Base-by-base conservation (phyloP, 2,113 vertebrate species). In the Melanotaenia duboulayi region DNA sequence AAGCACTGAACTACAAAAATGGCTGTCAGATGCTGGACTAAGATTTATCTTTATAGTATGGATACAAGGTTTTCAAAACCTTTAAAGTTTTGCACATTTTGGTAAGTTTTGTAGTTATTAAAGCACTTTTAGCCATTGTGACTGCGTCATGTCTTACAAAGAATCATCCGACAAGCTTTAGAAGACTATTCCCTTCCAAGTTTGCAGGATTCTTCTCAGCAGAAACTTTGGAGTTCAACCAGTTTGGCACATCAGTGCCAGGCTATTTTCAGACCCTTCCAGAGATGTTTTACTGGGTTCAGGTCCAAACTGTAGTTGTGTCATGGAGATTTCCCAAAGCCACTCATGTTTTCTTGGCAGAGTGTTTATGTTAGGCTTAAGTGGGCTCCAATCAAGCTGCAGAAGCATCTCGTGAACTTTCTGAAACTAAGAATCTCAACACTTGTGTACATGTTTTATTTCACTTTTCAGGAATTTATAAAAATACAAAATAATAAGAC, bases 211-310 rank as follows among this genome's bases (percentile, higher is more conserved):
- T 49, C 23, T n/a, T 49, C 42, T 64, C 20, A 25, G 42, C 24
- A 64, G 44, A 20, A 49, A 35, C 10, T 20, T 35, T 49, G 7
- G 32, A n/a, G 61, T 46, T 49, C 19, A 12, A 28, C 19, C 44
- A 49, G 61, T 5, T 49, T 49, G 19, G 19, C 17, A 16, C 44
- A 24, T 60, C 58, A 60, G 6, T 44, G 59, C 59, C 44, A 19
- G 8, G 44, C 25, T 64, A 49, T 32, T 49, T 63, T 64, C 19
- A 32, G 44, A 25, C n/a, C 44, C 25, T 25, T 64, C 61, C 13
- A 35, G 25, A 35, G 25, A 64, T 32, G 61, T 19, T 49, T 19
- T 49, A 48, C 24, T 20, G 44, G 19, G 44, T 64, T 25, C 22
- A 19, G 49, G 35, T 52, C 49, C 49, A 24, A 22, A 40, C 12